Evolutionary conservation across 2,888 invertebrate genomes (phyloP), one percentile per base, ranked within the genome.

Genomic region (Meteorus colon): DNA sequence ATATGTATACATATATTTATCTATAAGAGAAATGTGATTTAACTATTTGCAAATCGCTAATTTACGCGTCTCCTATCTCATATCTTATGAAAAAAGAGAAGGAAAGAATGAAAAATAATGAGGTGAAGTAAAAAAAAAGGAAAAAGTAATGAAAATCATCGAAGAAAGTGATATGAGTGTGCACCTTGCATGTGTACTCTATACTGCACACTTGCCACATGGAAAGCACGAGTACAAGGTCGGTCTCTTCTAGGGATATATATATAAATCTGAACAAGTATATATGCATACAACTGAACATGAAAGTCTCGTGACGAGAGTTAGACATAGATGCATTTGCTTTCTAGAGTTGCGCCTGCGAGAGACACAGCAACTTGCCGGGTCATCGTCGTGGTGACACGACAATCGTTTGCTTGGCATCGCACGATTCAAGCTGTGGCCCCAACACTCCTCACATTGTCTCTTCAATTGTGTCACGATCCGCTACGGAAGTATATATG

Each of bases 331-430:
- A 37, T 62, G 62, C 48, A 48, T 63, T 48, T 71, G 48, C 82
- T 79, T 80, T 80, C 79, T 79, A 77, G 76, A 76, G 79, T 71
- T 74, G 75, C 29, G 74, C 80, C 41, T 10, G 34, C 27, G 27
- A 66, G 41, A 41, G 37, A 37, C 67, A 16, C 55, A 59, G n/a
- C 55, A 69, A 55, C 51, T 19, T 16, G 55, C 48, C 79, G 83
- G 85, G 85, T 86, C 86, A 87, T 83, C 82, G 82, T 82, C 81
- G 79, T 82, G 84, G 82, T 81, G 83, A 85, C 85, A 84, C 84
- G 82, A 82, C 85, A 86, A 85, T 86, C 86, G 84, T 83, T 55
- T 82, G 85, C 81, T 82, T 83, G 84, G 83, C 85, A 86, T 85
- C 82, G 86, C 86, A 84, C 85, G 82, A 84, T 80, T 82, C 75